Percentiles rank a stretch among this genome's conserved stretches.
These are phyloP conservation scores for Gasteruption jaculator DNA, from an alignment of 2,888 invertebrate species.

Conservation along the genomic window DNA sequence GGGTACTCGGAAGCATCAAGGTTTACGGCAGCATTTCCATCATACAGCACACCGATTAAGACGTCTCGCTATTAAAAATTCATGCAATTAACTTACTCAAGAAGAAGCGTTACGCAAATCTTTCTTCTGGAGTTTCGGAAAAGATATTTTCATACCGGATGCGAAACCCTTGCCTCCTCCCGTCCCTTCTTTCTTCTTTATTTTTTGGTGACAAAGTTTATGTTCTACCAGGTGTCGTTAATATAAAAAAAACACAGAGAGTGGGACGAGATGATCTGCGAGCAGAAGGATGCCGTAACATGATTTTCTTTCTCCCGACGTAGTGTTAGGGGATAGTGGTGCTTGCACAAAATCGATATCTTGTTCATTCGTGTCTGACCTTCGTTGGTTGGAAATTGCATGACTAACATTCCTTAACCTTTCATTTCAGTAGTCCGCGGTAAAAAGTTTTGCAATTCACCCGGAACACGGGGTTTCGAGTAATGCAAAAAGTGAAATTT, in stretches of 20 bases:
- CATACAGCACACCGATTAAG: constrained; percentile 42
- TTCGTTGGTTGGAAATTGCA: too few species aligned
- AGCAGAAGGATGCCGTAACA: constrained; percentile 29
- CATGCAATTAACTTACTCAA: constrained; percentile 43
- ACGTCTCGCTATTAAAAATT: constrained; percentile 46
- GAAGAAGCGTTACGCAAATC: constrained; percentile 4
- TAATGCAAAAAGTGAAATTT: too few species aligned
- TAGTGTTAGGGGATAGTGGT: too few species aligned
- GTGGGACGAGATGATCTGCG: constrained; percentile 33
- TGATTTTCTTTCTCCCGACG: constrained; percentile 34
- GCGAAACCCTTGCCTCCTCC: constrained; percentile 3
- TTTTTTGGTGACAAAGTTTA: constrained; percentile 48
- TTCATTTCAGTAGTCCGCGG: too few species aligned
- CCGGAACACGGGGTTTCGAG: too few species aligned
- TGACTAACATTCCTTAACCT: too few species aligned
- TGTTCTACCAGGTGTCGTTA: constrained; percentile 46
- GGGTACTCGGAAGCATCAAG: constrained; percentile 27
- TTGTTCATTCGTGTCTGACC: too few species aligned
- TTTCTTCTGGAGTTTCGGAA: constrained; percentile 17
- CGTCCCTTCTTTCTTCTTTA: neutral
- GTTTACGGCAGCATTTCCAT: constrained; percentile 38
- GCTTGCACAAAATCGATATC: too few species aligned
- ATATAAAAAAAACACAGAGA: constrained; percentile 31
- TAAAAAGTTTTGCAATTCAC: too few species aligned
- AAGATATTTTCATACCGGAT: constrained; percentile 1